These are phyloP conservation scores for Taeniopygia guttata DNA, from an alignment of 2,797 vertebrate genomes.

Conservation along the genomic window DNA sequence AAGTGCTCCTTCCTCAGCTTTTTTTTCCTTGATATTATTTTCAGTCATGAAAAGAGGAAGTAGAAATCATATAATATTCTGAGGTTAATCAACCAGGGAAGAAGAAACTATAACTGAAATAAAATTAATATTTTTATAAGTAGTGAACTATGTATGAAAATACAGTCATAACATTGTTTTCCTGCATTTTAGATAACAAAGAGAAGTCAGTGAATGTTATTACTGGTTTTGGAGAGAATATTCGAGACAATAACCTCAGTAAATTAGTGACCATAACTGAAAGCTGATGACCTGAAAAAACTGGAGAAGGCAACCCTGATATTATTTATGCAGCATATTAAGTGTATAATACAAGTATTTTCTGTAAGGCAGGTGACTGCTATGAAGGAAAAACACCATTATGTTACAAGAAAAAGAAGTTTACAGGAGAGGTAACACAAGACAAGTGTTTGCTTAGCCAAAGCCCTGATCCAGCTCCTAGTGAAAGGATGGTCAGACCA, in stretches of 20 bases:
- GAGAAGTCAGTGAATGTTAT: background rate
- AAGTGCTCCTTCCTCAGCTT: background rate
- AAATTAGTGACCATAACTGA: background rate
- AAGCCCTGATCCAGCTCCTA: background rate
- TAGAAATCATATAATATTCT: background rate
- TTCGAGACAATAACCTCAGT: background rate
- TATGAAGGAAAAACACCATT: background rate
- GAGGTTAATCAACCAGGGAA: background rate
- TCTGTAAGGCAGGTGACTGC: background rate
- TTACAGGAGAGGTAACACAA: background rate
- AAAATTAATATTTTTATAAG: background rate
- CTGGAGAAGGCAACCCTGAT: background rate
- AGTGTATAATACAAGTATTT: background rate
- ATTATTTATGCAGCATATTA: background rate
- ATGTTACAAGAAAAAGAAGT: background rate
- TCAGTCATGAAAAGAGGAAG: background rate
- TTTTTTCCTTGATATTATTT: background rate
- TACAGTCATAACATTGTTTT: background rate
- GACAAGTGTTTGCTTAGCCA: background rate
- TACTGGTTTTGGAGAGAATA: background rate
- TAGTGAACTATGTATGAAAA: background rate
- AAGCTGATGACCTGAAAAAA: background rate
- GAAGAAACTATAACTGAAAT: background rate
- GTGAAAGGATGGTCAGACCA: background rate
- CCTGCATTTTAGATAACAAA: background rate